phyloP scores from a whole-genome alignment of 2,113 vertebrate genomes.

The Dunckerocampus dactyliophorus region DNA sequence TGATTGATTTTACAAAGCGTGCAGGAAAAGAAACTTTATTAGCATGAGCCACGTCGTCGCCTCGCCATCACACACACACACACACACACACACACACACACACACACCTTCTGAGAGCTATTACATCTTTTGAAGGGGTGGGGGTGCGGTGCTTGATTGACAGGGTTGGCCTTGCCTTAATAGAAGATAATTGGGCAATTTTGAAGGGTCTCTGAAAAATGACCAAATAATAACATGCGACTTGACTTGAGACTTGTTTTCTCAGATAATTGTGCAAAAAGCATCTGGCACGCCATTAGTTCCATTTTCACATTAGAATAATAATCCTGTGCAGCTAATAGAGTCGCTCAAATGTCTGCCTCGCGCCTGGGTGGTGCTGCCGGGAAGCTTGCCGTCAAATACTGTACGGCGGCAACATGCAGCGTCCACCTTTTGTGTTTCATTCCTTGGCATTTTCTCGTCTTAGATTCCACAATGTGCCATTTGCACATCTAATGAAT shows the following conservation, averaged over 20 bases:
- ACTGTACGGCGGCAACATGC: conserved; percentile 43
- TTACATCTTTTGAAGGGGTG: conserved; percentile 67
- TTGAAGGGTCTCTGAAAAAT: conserved; percentile 77
- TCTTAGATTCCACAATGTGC: background rate
- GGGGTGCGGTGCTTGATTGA: conserved; percentile 83
- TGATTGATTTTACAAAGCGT: conserved; percentile 4
- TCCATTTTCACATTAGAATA: conserved; percentile 82
- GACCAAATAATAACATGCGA: conserved; percentile 80
- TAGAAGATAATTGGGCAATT: conserved; percentile 97
- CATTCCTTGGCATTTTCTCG: conserved; percentile 1
- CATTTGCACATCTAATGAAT: conserved; percentile 7
- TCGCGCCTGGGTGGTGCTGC: conserved; percentile 45
- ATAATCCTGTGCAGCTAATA: conserved; percentile 80
- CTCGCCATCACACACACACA: conserved; percentile 7
- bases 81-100: background rate
- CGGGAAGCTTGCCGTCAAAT: conserved; percentile 37
- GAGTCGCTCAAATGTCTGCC: conserved; percentile 69
- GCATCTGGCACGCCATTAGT: conserved; percentile 77
- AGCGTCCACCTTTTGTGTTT: background rate
- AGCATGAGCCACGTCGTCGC: conserved; percentile 42
- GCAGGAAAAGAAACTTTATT: conserved; percentile 49
- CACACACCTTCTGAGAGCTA: conserved; percentile 71
- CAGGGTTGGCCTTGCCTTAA: conserved; percentile 97
- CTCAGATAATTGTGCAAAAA: conserved; percentile 77
- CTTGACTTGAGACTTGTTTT: conserved; percentile 78